phyloP scores from a whole-genome alignment of 2,113 vertebrate genomes.

The Actinemys pallida region DNA sequence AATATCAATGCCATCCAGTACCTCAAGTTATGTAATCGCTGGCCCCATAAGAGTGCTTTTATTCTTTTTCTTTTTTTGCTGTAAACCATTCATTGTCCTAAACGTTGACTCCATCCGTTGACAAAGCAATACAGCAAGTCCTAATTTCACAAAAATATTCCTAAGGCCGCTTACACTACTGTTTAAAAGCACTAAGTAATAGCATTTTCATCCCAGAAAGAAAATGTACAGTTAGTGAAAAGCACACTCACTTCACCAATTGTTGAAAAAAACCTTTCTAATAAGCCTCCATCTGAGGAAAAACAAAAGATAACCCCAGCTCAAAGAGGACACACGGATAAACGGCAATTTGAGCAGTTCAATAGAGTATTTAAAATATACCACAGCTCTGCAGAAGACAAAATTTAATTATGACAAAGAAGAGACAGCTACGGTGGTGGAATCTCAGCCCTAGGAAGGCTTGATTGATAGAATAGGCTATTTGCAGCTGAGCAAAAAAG shows the following conservation, averaged over 20 bases:
- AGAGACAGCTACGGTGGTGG: conserved; percentile 56
- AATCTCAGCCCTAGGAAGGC: conserved; percentile 65
- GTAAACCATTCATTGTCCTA: neutral
- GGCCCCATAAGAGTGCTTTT: neutral
- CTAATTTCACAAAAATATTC: neutral
- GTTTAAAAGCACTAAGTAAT: neutral
- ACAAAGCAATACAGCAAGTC: neutral
- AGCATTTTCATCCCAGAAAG: neutral
- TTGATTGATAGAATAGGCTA: conserved; percentile 79
- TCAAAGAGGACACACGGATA: conserved; percentile 58
- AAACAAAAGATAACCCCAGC: conserved; percentile 1
- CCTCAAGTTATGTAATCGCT: conserved; percentile 16
- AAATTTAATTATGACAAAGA: conserved; percentile 67
- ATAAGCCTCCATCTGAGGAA: neutral
- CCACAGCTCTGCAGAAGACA: conserved; percentile 67
- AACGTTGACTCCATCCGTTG: conserved; percentile 10
- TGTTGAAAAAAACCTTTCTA: conserved; percentile 12
- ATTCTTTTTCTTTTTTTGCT: neutral
- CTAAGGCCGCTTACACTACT: neutral
- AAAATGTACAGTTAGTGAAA: conserved; percentile 35
- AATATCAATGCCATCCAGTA: neutral
- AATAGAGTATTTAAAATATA: conserved; percentile 56
- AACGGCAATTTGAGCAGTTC: neutral
- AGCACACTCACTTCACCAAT: conserved; percentile 39
- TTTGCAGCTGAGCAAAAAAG: conserved; percentile 69